Conservation (phyloP, 2,113 vertebrate genomes). For the Chionodraco myersi region DNA sequence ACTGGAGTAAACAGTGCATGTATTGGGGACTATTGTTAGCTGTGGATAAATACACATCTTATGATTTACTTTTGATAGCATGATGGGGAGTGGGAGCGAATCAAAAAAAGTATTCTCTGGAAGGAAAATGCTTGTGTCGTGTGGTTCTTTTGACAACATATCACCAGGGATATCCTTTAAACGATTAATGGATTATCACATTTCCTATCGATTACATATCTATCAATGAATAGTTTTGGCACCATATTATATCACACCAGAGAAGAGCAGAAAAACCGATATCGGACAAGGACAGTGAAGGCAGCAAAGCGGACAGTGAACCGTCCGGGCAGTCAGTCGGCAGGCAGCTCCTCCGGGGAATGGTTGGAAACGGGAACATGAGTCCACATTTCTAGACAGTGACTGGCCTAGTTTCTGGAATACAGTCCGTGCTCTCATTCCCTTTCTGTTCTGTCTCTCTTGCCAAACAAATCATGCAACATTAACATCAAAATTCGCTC, state of each 20-base stretch:
- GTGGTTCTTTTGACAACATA: background rate
- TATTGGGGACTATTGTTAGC: background rate
- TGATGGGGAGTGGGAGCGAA: background rate
- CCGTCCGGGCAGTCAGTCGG: conserved; percentile 38
- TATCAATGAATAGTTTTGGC: background rate
- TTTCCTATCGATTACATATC: background rate
- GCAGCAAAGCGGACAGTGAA: conserved; percentile 52
- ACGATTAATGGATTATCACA: background rate
- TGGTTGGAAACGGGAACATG: conserved; percentile 68
- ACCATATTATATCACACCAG: background rate
- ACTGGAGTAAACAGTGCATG: background rate
- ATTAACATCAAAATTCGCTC: conserved; percentile 72
- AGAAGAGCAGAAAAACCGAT: background rate
- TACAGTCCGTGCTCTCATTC: conserved; percentile 32
- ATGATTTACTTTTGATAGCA: background rate
- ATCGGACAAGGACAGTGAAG: conserved; percentile 37
- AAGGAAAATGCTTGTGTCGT: background rate
- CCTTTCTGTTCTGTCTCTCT: conserved; percentile 21
- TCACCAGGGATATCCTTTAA: background rate
- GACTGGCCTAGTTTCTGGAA: conserved; percentile 77
- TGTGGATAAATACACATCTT: background rate
- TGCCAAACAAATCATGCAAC: conserved; percentile 72
- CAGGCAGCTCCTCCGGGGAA: conserved; percentile 66
- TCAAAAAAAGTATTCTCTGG: background rate
- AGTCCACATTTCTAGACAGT: conserved; percentile 77